phyloP scores from a whole-genome alignment of 2,797 vertebrate genomes.

The Premnoplex brunnescens region DNA sequence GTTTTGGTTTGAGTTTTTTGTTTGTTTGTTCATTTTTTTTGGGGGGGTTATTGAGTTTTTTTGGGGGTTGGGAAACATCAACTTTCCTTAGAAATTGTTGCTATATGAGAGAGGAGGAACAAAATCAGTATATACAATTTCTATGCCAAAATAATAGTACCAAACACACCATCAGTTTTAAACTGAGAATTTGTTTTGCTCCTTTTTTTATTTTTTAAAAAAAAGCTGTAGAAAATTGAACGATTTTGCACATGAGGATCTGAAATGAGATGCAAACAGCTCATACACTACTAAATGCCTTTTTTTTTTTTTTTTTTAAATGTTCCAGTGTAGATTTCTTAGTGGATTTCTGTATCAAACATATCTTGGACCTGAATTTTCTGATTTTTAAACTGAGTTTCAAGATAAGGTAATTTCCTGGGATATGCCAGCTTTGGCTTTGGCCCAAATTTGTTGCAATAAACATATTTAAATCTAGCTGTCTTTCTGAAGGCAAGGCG shows the following conservation, averaged over 20 bases:
- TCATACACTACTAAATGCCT: background rate
- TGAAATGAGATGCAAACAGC: background rate
- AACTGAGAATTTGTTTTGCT: background rate
- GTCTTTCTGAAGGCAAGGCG: background rate
- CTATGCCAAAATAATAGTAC: background rate
- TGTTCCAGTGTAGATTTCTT: background rate
- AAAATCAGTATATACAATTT: background rate
- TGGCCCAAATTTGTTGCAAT: background rate
- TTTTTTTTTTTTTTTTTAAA: too few relatives aligned
- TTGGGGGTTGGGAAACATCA: background rate
- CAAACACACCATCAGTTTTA: background rate
- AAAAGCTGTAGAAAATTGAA: background rate
- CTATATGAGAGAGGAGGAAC: background rate
- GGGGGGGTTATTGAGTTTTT: too few relatives aligned
- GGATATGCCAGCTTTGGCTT: background rate
- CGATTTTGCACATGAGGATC: background rate
- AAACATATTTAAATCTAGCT: background rate
- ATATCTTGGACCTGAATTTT: background rate
- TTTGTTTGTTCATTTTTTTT: background rate
- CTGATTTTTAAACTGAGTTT: background rate
- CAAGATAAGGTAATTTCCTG: background rate
- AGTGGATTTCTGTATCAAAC: background rate
- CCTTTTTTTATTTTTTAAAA: background rate
- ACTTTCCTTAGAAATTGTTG: background rate
- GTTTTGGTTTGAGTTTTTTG: background rate